Percentiles rank a stretch among this genome's conserved stretches.
Conservation (phyloP, 1,140 invertebrate species). For the Carposina sasakii region DNA sequence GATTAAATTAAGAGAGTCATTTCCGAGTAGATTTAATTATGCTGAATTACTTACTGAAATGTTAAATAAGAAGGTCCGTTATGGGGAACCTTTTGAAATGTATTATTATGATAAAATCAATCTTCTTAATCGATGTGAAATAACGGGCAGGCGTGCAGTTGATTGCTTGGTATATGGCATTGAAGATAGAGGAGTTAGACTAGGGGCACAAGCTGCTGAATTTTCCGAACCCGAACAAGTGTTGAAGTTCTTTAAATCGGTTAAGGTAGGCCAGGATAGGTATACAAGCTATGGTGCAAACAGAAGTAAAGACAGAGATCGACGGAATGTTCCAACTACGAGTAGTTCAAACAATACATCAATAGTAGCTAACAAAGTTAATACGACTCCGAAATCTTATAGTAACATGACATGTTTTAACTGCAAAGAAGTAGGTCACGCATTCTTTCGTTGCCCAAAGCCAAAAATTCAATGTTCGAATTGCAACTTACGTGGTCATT, state of each 20-base stretch:
- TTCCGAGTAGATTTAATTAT: conserved; percentile 20
- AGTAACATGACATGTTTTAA: conserved; percentile 5
- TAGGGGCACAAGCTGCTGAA: conserved; percentile 2
- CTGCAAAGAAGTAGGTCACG: conserved; percentile 15
- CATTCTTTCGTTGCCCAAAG: conserved; percentile 9
- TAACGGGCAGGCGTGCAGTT: conserved; percentile 4
- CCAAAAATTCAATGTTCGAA: conserved; percentile 1
- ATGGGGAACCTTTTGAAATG: conserved; percentile 2
- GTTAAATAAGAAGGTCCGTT: conserved; percentile 9
- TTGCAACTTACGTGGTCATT: conserved; percentile 2
- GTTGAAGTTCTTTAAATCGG: conserved; percentile 1
- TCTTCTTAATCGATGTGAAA: conserved; percentile 10
- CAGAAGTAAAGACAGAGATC: conserved; percentile 1
- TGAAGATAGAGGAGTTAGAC: conserved; percentile 4
- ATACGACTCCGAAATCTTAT: neutral
- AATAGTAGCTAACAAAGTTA: neutral
- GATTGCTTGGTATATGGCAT: conserved; percentile 4
- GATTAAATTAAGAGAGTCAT: conserved; percentile 21
- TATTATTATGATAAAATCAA: conserved; percentile 9
- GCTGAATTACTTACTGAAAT: conserved; percentile 16
- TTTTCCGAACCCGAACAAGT: conserved; percentile 9
- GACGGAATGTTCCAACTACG: neutral
- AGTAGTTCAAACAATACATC: neutral
- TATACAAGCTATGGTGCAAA: neutral
- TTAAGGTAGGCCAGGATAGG: conserved; percentile 3